These are phyloP conservation scores for Bradypodion ventrale DNA, from an alignment of 2,797 vertebrate genomes.

Conservation along the genomic window DNA sequence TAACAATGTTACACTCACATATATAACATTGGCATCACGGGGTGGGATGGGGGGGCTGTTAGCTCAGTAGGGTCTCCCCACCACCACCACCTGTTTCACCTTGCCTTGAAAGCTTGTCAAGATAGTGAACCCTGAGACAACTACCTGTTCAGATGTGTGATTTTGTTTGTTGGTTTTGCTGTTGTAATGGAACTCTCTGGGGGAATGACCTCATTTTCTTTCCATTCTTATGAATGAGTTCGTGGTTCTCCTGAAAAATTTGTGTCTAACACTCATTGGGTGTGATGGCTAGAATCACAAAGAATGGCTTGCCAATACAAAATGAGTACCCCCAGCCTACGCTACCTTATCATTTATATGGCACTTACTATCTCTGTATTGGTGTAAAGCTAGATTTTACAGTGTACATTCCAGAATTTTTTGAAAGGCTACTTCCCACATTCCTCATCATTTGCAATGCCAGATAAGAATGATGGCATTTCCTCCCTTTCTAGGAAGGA, in stretches of 20 bases:
- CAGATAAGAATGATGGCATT: too few species aligned
- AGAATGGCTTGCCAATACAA: background rate
- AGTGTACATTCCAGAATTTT: too few species aligned
- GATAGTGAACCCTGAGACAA: background rate
- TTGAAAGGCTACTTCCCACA: too few species aligned
- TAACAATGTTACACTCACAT: too few species aligned
- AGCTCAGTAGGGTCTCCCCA: too few species aligned
- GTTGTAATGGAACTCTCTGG: background rate
- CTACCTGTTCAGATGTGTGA: too few species aligned
- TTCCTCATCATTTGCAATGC: too few species aligned
- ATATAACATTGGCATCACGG: too few species aligned
- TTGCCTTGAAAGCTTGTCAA: conserved; percentile 13
- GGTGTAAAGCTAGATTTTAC: background rate
- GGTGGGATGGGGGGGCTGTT: too few species aligned
- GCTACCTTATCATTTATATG: background rate
- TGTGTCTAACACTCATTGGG: background rate
- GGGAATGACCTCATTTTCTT: background rate
- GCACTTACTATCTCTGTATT: background rate
- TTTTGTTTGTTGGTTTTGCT: background rate
- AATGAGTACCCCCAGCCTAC: background rate
- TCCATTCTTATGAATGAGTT: background rate
- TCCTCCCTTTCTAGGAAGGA: too few species aligned
- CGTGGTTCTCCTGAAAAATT: too few species aligned
- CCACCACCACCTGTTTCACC: too few species aligned
- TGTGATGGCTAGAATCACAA: background rate